Evolutionary conservation across 2,888 invertebrate genomes (phyloP), one percentile per base, ranked within the genome.

Genomic region (Opisthograptis luteolata): DNA sequence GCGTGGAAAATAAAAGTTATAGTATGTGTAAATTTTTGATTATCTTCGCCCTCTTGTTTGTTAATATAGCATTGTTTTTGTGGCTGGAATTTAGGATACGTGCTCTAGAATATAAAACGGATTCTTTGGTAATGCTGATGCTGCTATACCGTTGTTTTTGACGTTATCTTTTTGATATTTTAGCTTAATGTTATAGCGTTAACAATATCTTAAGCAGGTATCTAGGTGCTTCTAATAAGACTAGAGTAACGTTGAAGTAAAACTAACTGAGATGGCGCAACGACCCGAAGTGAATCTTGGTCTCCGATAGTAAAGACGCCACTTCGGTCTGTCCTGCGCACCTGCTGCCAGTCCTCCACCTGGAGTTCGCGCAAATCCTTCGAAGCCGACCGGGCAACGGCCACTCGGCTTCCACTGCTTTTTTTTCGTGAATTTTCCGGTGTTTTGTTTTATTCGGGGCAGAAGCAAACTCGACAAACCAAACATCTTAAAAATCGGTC

Each of bases 1-100:
- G 65, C 64, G 64, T 57, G 63, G 64, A 75, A 71, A 70, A 79
- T 74, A 70, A 66, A 65, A 64, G 60, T 67, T 67, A 62, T 65
- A 59, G 52, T 63, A 60, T 54, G 58, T 60, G 63, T 65, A 53
- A 60, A 60, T 58, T 62, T 59, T 63, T 63, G 58, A 61, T 61
- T 61, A 61, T 56, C 51, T 52, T 42, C 46, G 30, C 55, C 43
- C 54, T 56, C 54, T 58, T 61, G 58, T 61, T 61, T 61, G 56
- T 50, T 60, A 60, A 60, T 60, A 51, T 56, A 51, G 45, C 51
- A 52, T 63, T 58, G 60, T 63, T 63, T 58, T 57, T 61, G 55
- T 43, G 48, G 48, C 41, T 37, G 37, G 46, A 58, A 60, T 55
- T 60, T 53, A 43, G 42, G 34, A 24, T 49, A 49, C 53, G 55